A percentile compares a stretch with the other conserved stretches of the same genome.
Evolutionary conservation across 2,888 invertebrate genomes (phyloP).

Genomic region (Scaptomyza tumidula): DNA sequence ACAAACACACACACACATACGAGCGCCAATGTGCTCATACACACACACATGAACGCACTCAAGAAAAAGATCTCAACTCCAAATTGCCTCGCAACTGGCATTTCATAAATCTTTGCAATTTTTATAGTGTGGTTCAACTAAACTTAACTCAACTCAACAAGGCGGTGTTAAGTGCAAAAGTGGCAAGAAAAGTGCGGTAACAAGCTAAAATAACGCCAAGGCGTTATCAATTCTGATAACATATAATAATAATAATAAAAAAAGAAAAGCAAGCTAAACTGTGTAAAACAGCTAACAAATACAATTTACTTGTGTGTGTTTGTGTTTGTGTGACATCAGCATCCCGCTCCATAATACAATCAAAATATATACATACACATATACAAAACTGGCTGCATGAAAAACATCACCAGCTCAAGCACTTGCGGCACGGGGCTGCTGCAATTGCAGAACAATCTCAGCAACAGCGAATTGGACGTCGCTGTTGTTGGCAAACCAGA

Average conservation of each 20-base stretch:
- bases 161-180: slow-evolving; percentile 42
- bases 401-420: slow-evolving; percentile 83
- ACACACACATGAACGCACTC: slow-evolving; percentile 23
- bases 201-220: slow-evolving; percentile 18
- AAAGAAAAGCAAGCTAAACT: slow-evolving; percentile 18
- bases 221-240: slow-evolving; percentile 55
- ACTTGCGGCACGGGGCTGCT: slow-evolving; percentile 83
- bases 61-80: slow-evolving; percentile 38
- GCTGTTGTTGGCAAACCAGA: slow-evolving; percentile 79
- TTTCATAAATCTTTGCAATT: slow-evolving; percentile 55
- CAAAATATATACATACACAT: background rate
- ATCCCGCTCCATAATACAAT: slow-evolving; percentile 21
- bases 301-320: slow-evolving; percentile 11
- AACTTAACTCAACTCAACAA: too few species aligned
- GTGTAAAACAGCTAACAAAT: slow-evolving; percentile 49
- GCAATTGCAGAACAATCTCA: slow-evolving; percentile 82
- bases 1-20: slow-evolving; percentile 21
- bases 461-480: slow-evolving; percentile 70
- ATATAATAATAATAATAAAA: slow-evolving; percentile 13
- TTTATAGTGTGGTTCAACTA: slow-evolving; percentile 18
- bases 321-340: slow-evolving; percentile 46
- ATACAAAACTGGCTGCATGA: slow-evolving; percentile 77
- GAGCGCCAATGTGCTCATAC: slow-evolving; percentile 5
- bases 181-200: slow-evolving; percentile 43
- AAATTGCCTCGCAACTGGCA: slow-evolving; percentile 36